Conservation (phyloP, 2,113 vertebrate genomes). For the Larimichthys polyactis region DNA sequence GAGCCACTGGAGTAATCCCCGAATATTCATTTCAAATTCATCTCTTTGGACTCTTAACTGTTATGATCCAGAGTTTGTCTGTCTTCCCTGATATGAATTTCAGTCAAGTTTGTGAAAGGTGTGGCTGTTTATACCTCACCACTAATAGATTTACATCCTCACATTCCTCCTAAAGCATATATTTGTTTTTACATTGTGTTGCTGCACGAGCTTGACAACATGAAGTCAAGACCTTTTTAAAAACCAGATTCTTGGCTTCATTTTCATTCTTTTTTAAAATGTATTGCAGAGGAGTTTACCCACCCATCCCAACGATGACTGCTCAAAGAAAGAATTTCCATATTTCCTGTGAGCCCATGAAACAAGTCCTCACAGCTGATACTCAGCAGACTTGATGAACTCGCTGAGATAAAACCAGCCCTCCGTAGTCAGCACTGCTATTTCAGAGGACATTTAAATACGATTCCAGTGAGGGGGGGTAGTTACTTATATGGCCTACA, state of each 20-base stretch:
- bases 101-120: not conserved
- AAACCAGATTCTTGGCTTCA: not conserved
- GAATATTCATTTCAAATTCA: not conserved
- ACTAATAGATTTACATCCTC: not conserved
- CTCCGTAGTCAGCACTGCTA: conserved; percentile 39
- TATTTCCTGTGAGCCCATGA: not conserved
- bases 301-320: not conserved
- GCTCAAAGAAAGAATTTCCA: not conserved
- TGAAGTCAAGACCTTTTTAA: not conserved
- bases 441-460: conserved; percentile 51
- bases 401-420: not conserved
- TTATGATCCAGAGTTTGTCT: not conserved
- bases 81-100: not conserved
- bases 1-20: not conserved
- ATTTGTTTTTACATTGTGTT: not conserved
- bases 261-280: not conserved
- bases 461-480: not conserved
- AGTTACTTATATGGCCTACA: not conserved
- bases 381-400: not conserved
- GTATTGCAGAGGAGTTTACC: not conserved
- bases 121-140: no score
- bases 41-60: not conserved
- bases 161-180: not conserved
- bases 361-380: not conserved
- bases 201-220: not conserved